Evolutionary conservation across 2,113 vertebrate species (phyloP).

Genomic region (Jaculus jaculus): DNA sequence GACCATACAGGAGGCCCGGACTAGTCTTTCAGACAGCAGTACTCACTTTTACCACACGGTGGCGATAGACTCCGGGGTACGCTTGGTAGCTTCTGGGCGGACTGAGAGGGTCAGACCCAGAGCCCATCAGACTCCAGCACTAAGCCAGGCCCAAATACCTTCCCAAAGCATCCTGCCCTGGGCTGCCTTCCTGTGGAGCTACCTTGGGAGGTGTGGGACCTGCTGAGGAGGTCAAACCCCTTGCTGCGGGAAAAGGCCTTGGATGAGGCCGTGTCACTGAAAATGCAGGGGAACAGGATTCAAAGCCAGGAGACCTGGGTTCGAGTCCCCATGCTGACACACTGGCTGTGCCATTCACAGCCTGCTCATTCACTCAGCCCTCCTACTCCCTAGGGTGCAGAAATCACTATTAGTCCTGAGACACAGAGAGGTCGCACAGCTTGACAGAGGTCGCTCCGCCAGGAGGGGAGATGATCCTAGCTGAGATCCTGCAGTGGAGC

Average conservation of each 20-base stretch:
- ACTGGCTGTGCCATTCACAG: not conserved
- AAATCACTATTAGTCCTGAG: not conserved
- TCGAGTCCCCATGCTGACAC: not conserved
- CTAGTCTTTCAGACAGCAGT: not conserved
- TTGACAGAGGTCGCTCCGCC: not conserved
- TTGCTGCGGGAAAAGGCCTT: not conserved
- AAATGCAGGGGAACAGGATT: not conserved
- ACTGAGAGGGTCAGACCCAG: not conserved
- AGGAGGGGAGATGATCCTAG: not conserved
- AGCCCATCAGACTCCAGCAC: not conserved
- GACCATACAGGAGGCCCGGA: not conserved
- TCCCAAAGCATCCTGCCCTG: not conserved
- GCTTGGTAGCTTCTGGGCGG: accelerated
- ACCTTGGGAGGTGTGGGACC: accelerated
- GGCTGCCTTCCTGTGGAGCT: not conserved
- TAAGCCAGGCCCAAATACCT: accelerated
- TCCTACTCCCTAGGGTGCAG: not conserved
- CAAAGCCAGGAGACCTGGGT: not conserved
- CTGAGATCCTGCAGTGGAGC: not conserved
- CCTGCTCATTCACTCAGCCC: not conserved
- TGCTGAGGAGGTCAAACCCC: not conserved
- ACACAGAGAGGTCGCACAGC: not conserved
- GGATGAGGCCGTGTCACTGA: not conserved
- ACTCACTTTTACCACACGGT: conserved; percentile 51
- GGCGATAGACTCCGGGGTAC: conserved; percentile 19